Evolutionary conservation across 2,888 invertebrate genomes (phyloP).

Genomic region (Temnothorax rugatulus): DNA sequence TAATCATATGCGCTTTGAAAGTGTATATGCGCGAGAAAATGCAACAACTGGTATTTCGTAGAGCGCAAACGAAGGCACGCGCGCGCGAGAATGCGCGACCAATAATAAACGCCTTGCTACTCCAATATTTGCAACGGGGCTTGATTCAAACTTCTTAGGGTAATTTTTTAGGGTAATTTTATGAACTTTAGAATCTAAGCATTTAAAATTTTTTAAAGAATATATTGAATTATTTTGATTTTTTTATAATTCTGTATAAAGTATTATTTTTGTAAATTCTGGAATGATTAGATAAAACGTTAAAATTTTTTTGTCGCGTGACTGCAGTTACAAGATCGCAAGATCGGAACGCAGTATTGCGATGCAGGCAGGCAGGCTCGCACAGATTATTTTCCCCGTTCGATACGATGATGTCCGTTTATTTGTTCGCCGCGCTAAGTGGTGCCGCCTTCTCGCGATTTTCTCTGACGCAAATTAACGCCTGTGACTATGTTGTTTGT

Average conservation of each 20-base stretch:
- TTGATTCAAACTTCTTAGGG: not conserved
- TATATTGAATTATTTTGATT: too few relatives aligned
- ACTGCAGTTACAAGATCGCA: not conserved
- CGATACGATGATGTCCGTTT: conserved; percentile 25
- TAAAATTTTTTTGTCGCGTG: not conserved
- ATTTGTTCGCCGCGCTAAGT: conserved; percentile 32
- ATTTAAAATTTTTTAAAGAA: not conserved
- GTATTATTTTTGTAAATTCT: not conserved
- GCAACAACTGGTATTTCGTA: conserved; percentile 15
- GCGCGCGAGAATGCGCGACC: not conserved
- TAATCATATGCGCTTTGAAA: not conserved
- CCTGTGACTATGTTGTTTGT: conserved; percentile 19
- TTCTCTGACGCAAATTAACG: conserved; percentile 53
- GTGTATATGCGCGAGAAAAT: not conserved
- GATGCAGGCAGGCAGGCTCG: not conserved
- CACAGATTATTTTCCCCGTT: conserved; percentile 36
- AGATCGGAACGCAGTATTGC: conserved; percentile 17
- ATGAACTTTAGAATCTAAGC: not conserved
- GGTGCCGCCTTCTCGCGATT: conserved; percentile 38
- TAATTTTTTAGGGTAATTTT: not conserved
- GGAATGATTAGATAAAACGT: not conserved
- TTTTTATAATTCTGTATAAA: not conserved
- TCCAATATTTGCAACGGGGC: not conserved
- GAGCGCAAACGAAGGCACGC: not conserved
- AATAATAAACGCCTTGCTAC: not conserved